Evolutionary conservation across 1,140 invertebrate genomes (phyloP).

Genomic region (Cydia amplana): DNA sequence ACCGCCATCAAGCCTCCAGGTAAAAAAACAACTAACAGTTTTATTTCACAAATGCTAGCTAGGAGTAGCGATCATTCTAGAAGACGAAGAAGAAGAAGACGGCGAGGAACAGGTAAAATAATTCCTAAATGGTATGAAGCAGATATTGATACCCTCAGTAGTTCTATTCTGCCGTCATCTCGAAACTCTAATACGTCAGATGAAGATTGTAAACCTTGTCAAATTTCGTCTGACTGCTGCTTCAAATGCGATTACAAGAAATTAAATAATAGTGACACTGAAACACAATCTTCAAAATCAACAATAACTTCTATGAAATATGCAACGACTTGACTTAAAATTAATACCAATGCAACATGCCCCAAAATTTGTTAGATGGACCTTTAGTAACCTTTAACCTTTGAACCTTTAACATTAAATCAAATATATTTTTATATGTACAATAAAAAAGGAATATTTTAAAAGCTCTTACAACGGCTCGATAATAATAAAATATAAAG

Average conservation of each 20-base stretch:
- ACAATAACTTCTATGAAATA: neutral
- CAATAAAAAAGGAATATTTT: no score
- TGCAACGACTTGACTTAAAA: neutral
- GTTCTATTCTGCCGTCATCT: neutral
- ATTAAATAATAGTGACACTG: neutral
- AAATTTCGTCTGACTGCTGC: neutral
- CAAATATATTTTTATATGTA: no score
- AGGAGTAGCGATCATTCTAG: neutral
- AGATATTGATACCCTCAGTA: neutral
- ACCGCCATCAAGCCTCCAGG: neutral
- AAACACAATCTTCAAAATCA: neutral
- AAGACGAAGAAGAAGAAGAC: neutral
- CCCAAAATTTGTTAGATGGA: no score
- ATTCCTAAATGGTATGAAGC: neutral
- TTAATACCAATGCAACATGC: neutral
- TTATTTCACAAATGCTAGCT: neutral
- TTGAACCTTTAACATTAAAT: no score
- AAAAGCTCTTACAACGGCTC: no score
- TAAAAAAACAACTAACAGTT: neutral
- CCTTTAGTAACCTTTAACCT: no score
- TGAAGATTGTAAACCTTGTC: neutral
- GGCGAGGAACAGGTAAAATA: neutral
- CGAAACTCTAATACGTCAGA: neutral
- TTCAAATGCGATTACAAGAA: neutral
- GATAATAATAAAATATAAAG: no score